Percentiles rank a stretch among this genome's conserved stretches.
These are phyloP conservation scores for Cryptoleucopteryx plumbea DNA, from an alignment of 2,113 vertebrate genomes.

Conservation along the genomic window DNA sequence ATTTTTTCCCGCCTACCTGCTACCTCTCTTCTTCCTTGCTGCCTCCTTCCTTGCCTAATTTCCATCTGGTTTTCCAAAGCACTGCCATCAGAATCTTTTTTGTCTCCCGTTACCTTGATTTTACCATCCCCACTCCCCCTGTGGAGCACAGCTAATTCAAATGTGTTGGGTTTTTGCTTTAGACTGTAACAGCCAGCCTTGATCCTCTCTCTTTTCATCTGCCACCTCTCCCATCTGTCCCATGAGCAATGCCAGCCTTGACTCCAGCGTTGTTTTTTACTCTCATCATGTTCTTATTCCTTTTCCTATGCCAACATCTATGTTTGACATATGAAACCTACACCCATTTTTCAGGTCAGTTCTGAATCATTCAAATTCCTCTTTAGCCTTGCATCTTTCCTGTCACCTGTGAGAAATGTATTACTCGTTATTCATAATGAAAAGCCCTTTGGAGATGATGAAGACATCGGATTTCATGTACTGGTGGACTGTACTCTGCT, in stretches of 20 bases:
- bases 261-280: not conserved
- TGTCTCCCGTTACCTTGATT: not conserved
- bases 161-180: not conserved
- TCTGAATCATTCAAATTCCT: not conserved
- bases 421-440: not conserved
- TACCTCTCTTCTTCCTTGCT: not conserved
- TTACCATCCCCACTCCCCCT: not conserved
- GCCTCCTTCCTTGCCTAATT: not conserved
- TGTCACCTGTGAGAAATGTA: not conserved
- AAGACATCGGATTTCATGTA: not conserved
- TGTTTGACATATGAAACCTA: slow-evolving; percentile 11
- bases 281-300: not conserved
- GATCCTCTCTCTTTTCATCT: not conserved
- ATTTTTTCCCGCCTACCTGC: not conserved
- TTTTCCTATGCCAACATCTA: not conserved
- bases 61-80: not conserved
- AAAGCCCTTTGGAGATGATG: not conserved
- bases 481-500: not conserved
- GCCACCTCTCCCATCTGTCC: slow-evolving; percentile 35
- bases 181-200: not conserved
- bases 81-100: not conserved
- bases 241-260: not conserved
- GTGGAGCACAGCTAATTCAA: not conserved
- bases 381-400: not conserved
- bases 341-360: not conserved